These are phyloP conservation scores for Ommatoiulus sabulosus DNA, from an alignment of 2,888 invertebrate genomes.

Conservation along the genomic window DNA sequence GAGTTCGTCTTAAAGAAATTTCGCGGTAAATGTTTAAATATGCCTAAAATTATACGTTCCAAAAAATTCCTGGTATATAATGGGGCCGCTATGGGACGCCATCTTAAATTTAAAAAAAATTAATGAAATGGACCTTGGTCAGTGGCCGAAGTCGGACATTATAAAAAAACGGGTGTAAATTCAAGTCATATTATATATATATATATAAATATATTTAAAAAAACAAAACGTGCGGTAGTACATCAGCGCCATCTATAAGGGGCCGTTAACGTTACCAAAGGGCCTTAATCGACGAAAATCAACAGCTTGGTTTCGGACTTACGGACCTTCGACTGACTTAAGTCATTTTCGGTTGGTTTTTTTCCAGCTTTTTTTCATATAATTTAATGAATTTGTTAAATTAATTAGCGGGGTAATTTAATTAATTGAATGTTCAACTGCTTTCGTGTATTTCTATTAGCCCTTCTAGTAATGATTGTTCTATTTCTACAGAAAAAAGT, in stretches of 20 bases:
- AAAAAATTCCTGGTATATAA: too few species aligned
- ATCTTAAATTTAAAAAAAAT: too few species aligned
- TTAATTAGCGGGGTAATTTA: neutral
- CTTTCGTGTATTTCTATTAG: slow-evolving; percentile 9
- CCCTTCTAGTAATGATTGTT: neutral
- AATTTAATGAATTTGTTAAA: neutral
- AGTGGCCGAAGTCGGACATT: neutral
- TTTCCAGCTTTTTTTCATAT: neutral
- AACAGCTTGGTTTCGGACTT: neutral
- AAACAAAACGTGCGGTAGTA: neutral
- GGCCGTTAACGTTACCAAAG: slow-evolving; percentile 19
- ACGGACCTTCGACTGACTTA: neutral
- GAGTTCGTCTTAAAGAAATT: too few species aligned
- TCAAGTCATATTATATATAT: slow-evolving; percentile 26
- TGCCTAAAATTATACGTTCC: too few species aligned
- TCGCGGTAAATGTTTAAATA: too few species aligned
- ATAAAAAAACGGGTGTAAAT: slow-evolving; percentile 31
- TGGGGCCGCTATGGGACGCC: too few species aligned
- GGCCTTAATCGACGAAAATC: neutral
- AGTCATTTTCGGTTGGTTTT: neutral
- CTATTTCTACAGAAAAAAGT: neutral
- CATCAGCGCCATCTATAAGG: slow-evolving; percentile 5
- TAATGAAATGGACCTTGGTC: neutral
- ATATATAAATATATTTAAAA: neutral
- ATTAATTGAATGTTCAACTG: neutral